Percentiles rank a stretch among this genome's conserved stretches.
These are phyloP conservation scores for Drosophila pectinifera DNA, from an alignment of 1,140 invertebrate genomes.

Conservation along the genomic window DNA sequence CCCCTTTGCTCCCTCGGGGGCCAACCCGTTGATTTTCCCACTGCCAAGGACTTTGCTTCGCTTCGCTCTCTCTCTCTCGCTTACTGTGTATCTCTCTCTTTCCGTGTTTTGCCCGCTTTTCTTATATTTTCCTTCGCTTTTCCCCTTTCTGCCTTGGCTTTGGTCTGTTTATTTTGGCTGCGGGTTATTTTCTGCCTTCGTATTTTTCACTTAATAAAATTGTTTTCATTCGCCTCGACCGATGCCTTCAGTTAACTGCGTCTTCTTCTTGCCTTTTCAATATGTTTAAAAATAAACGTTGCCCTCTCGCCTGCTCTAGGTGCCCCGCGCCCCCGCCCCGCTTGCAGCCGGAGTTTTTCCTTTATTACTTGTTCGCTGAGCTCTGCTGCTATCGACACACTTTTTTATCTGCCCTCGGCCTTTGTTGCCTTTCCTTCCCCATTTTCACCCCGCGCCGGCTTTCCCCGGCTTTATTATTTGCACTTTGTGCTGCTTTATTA, in stretches of 20 bases:
- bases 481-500: conserved; percentile 67
- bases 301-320: conserved; percentile 25
- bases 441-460: background rate
- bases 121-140: conserved; percentile 29
- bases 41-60: conserved; percentile 69
- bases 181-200: conserved; percentile 77
- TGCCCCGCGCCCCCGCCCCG: background rate
- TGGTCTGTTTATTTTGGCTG: conserved; percentile 77
- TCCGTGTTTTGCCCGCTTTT: conserved; percentile 41
- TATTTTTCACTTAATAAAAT: conserved; percentile 84
- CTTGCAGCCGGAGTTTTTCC: conserved; percentile 15
- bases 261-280: conserved; percentile 70
- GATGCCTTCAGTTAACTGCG: conserved; percentile 45
- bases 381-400: conserved; percentile 65
- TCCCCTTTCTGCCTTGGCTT: conserved; percentile 43
- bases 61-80: background rate
- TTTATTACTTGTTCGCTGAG: conserved; percentile 64
- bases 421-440: conserved; percentile 31
- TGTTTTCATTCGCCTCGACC: conserved; percentile 71
- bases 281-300: conserved; percentile 82
- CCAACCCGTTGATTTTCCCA: conserved; percentile 68
- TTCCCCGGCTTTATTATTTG: conserved; percentile 19
- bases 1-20: background rate
- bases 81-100: background rate
- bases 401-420: conserved; percentile 53